phyloP scores from a whole-genome alignment of 2,888 invertebrate genomes.

The Ectemnius cavifrons region DNA sequence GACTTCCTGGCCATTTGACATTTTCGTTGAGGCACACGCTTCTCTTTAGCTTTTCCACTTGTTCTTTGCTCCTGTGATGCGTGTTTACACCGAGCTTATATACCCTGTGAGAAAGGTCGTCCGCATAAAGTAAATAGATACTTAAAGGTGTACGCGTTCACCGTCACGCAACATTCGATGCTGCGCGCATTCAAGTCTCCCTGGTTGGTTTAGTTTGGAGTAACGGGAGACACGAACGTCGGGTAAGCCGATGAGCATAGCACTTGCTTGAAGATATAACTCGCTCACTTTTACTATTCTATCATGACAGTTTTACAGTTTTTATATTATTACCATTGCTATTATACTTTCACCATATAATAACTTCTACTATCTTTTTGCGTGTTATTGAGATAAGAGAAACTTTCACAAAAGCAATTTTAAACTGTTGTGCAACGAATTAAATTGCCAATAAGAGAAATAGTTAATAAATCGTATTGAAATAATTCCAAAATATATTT shows the following conservation, averaged over 20 bases:
- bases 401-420: no score
- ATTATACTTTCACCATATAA: not conserved
- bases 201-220: constrained; percentile 59
- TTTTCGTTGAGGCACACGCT: constrained; percentile 33
- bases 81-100: constrained; percentile 5
- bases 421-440: no score
- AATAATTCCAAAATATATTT: not conserved
- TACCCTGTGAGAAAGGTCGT: constrained; percentile 44
- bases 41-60: constrained; percentile 36
- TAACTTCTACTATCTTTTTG: not conserved
- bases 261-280: constrained; percentile 4
- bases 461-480: not conserved
- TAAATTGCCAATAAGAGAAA: no score
- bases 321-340: not conserved
- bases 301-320: constrained; percentile 22
- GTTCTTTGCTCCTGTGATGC: not conserved
- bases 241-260: constrained; percentile 49
- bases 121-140: not conserved
- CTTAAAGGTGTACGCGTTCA: not conserved
- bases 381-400: no score
- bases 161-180: constrained; percentile 17
- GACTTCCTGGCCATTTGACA: constrained; percentile 24
- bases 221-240: constrained; percentile 70
- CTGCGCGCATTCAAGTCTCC: constrained; percentile 56
- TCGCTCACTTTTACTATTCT: constrained; percentile 61